Percentiles rank a stretch among this genome's conserved stretches.
phyloP scores from a whole-genome alignment of 2,113 vertebrate species.

The Callospermophilus lateralis region DNA sequence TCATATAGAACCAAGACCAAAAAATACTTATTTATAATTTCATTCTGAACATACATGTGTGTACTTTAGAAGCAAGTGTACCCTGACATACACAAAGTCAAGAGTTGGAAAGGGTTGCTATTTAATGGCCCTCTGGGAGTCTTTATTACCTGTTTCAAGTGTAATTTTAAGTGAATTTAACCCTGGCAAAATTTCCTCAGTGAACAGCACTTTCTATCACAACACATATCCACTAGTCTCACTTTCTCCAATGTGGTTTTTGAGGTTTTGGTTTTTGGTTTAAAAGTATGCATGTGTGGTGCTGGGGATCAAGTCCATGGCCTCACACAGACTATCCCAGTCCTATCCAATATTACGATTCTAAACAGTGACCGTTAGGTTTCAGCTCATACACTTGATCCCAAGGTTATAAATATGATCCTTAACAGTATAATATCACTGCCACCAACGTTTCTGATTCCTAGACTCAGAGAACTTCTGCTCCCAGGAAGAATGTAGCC shows the following conservation, averaged over 20 bases:
- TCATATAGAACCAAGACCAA: constrained; percentile 6
- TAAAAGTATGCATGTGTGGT: no score
- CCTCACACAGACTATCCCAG: no score
- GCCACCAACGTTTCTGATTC: background rate
- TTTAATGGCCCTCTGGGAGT: background rate
- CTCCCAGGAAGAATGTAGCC: background rate
- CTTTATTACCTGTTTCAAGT: background rate
- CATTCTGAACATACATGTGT: background rate
- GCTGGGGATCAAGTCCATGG: no score
- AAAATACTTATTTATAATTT: background rate
- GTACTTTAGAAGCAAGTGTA: background rate
- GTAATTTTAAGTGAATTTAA: background rate
- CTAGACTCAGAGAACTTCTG: background rate
- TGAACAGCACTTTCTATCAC: background rate
- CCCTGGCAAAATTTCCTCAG: background rate
- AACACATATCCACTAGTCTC: background rate
- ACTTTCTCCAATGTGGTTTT: background rate
- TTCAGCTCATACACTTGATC: background rate
- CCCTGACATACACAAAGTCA: background rate
- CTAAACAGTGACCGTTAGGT: background rate
- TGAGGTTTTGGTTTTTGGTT: no score
- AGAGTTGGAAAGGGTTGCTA: background rate
- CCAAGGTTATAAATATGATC: background rate
- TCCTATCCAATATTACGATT: background rate
- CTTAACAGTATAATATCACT: background rate